Base-by-base conservation (phyloP, 2,113 vertebrate genomes). In the Cyprinus carpio region DNA sequence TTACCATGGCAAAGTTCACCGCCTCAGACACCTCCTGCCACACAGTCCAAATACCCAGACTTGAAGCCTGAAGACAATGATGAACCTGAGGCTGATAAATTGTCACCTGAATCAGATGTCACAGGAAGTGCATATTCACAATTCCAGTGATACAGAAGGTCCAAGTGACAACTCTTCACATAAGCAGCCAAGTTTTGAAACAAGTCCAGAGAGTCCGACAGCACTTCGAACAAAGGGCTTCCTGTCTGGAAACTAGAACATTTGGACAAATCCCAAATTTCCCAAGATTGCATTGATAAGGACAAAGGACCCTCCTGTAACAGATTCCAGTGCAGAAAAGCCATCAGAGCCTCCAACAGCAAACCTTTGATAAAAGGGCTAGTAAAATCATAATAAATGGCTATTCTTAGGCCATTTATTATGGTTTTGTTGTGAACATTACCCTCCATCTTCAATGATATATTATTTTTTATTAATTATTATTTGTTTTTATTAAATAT, bases 351-450 rank as follows among this genome's bases (percentile, higher is more conserved):
- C 82, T 83, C 60, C 88, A 86, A 87, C 90, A 75, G 2, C 60
- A 85, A 90, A 93, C 95, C 54, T 89, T 91, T 20, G 83, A 87
- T 23, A 96, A 95, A 97, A 99, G 98, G 98, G 98, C 97, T 94
- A 97, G 98, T 99, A 92, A 82, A 87, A 89, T 89, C 93, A 96
- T 96, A 92, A 97, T 97, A 95, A 96, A 96, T 96, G 95, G 93
- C 75, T 87, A 86, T 71, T 85, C 34, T 76, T 62, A 71, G 46
- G 74, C 93, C 94, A 96, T 96, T 96, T 96, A 95, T 96, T 91
- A 95, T 96, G 91, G 91, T 85, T 0, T 0, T 75, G 27, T 51
- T 89, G 12, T 54, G 49, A 69, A 37, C 72, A 83, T 43, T 58
- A 16, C 40, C 56, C 81, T 79, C 67, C 31, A 54, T 71, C 62